Base-by-base conservation (phyloP, 2,113 vertebrate genomes). In the Polypterus bichir region DNA sequence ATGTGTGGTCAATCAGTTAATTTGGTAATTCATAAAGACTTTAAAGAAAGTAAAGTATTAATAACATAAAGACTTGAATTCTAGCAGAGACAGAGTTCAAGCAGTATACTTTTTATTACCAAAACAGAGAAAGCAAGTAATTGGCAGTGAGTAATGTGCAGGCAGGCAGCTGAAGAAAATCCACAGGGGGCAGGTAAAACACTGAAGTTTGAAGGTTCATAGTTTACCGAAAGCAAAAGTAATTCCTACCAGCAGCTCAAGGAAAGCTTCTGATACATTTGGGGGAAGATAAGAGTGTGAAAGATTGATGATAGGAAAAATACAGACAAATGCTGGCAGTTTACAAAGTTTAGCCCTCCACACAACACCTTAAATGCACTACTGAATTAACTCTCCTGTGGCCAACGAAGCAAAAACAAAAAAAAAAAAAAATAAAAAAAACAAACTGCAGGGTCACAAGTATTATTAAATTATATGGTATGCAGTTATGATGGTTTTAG, bases 301-400 rank as follows among this genome's bases (percentile, higher is more conserved):
- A 86, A 79, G 83, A 83, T 70, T 82, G 82, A 84, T 79, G 77
- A 77, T 60, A 69, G 68, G 77, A 77, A 62, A 49, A 71, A 67
- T 61, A 69, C 70, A 81, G 83, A 81, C 75, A 84, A 84, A 80
- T 69, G 76, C 70, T 72, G 53, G 63, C 74, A 75, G 74, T 84
- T 84, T 72, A 73, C 67, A 71, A 76, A 59, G 1, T 80, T 83
- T 83, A 86, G 82, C 78, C 80, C 67, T 71, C 68, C 27, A 69
- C 65, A 44, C 73, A 79, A 79, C 76, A 77, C 74, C 71, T 79
- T 71, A 59, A 63, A 71, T 69, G 65, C 68, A 73, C 71, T 3
- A 69, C 55, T 67, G 10, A 52, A 61, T n/a, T 49, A 71, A 66
- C 69, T 66, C 70, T 69, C 65, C 0, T 0, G 63, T 46, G 62